Conservation (phyloP, 2,113 vertebrate genomes). For the Picathartes gymnocephalus region DNA sequence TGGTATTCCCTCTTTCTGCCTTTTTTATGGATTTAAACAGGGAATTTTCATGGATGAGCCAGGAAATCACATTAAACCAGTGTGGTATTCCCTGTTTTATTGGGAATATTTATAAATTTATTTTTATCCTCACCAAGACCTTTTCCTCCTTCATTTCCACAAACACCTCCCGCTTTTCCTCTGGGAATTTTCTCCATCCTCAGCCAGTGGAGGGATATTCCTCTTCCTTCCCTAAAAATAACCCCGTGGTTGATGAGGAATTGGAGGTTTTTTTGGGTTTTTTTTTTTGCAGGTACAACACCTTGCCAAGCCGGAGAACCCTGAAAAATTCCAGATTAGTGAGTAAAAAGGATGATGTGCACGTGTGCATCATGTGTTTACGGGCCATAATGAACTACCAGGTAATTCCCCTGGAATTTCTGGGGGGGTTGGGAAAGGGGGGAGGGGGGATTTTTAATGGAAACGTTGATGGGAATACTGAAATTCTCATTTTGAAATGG, state of each 20-base stretch:
- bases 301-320: slow-evolving; percentile 89
- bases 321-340: slow-evolving; percentile 93
- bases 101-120: too few species aligned
- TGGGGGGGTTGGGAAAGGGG: neutral
- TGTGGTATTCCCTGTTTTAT: neutral
- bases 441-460: neutral
- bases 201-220: neutral
- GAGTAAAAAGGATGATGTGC: slow-evolving; percentile 96
- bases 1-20: rapidly evolving
- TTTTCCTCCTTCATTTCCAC: neutral
- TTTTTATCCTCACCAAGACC: neutral
- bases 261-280: neutral
- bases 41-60: neutral
- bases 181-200: rapidly evolving
- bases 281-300: slow-evolving; percentile 82
- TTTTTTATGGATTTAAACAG: neutral
- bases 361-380: slow-evolving; percentile 97
- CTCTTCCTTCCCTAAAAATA: rapidly evolving
- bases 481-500: neutral
- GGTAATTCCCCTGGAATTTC: slow-evolving; percentile 63
- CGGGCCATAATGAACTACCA: slow-evolving; percentile 99
- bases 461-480: rapidly evolving
- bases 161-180: rapidly evolving
- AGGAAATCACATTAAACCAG: rapidly evolving
- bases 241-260: neutral